Base-by-base conservation (phyloP, 1,140 invertebrate genomes). In the Cydia pomonella region DNA sequence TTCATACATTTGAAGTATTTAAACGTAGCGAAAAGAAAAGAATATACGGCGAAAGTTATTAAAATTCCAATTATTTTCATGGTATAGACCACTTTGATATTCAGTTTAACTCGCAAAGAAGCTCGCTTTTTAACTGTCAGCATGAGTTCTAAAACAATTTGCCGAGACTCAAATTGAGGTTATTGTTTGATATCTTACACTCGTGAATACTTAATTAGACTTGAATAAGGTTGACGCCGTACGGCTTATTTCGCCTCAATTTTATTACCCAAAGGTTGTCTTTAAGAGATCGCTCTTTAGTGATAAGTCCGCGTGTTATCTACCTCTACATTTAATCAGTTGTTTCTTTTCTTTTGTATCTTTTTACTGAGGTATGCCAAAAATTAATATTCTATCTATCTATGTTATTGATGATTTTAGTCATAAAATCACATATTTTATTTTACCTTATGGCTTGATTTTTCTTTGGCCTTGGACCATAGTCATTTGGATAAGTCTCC, bases 61-160 rank as follows among this genome's bases (percentile, higher is more conserved):
- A 69, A 59, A 59, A 59, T 23, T 59, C 9, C 53, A 59, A 59
- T 59, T 66, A 66, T 69, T 38, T 69, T 29, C 27, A 18, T 69
- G 18, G 41, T 38, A 69, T 13, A 69, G 29, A 38, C 29, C 64
- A 59, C 64, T 5, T 41, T 41, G 41, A 10, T 33, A 41, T 29
- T 33, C 64, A 41, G 29, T 18, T 69, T 33, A 69, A 59, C 53
- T 59, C 53, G 9, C 18, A 69, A 38, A 69, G 27, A 69, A 69
- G n/a, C 29, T 69, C 64, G 29, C 16, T 69, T 69, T 33, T 33
- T 25, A 69, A 69, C 64, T 69, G 64, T 33, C 64, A 69, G 21
- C 29, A 23, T 33, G 33, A 69, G 64, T 33, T 33, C 64, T 69
- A 69, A 69, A 69, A 69, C 27, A 29, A 69, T 33, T 69, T 69